A percentile compares a stretch with the other conserved stretches of the same genome.
Evolutionary conservation across 1,140 invertebrate genomes (phyloP).

Genomic region (Drosophila yakuba): DNA sequence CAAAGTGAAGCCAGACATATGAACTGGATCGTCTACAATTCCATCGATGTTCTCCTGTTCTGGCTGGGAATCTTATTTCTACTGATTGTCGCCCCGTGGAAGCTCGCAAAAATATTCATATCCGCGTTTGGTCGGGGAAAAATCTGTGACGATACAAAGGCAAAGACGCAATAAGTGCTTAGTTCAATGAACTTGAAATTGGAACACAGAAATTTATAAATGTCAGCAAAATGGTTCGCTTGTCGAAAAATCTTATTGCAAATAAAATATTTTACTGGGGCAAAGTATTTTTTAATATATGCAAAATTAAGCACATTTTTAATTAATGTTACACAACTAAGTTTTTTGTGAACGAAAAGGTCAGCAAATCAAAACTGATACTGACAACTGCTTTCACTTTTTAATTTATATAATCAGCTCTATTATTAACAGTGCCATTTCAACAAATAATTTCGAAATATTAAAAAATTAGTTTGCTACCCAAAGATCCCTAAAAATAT

Average conservation of each 20-base stretch:
- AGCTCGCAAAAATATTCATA: conserved; percentile 6
- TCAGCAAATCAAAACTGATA: conserved; percentile 2
- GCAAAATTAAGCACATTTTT: not conserved
- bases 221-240: not conserved
- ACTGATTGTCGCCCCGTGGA: conserved; percentile 6
- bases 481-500: not conserved
- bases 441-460: not conserved
- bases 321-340: not conserved
- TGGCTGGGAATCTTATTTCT: conserved; percentile 40
- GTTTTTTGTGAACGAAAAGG: not conserved
- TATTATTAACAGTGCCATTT: conserved; percentile 8
- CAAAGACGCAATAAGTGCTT: conserved; percentile 42
- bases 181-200: not conserved
- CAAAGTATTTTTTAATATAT: not conserved
- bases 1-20: conserved; percentile 85
- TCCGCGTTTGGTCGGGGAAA: conserved; percentile 4
- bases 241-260: not conserved
- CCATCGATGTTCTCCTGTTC: conserved; percentile 87
- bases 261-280: not conserved
- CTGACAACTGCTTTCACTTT: conserved; percentile 26
- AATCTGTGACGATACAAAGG: conserved; percentile 11
- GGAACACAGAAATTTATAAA: not conserved
- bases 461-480: not conserved
- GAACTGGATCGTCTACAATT: conserved; percentile 87
- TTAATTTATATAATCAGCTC: not conserved